Conservation (phyloP, 2,797 vertebrate species). For the Monodelphis domestica region DNA sequence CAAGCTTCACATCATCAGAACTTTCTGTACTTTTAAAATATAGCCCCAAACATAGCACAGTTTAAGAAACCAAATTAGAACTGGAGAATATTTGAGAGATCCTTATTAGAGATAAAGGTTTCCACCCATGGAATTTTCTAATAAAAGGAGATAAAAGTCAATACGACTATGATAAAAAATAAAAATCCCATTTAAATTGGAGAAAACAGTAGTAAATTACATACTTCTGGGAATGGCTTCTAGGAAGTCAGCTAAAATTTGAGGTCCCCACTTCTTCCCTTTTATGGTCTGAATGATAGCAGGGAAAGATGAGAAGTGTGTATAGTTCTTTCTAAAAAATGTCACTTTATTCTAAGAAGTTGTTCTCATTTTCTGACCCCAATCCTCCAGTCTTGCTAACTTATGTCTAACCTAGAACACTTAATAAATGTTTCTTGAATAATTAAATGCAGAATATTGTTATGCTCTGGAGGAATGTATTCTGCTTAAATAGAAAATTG, state of each 20-base stretch:
- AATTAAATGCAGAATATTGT: background rate
- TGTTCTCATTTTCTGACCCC: background rate
- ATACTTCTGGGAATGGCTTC: background rate
- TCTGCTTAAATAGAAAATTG: background rate
- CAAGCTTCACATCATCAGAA: background rate
- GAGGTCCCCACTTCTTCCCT: background rate
- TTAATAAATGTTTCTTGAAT: background rate
- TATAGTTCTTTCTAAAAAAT: background rate
- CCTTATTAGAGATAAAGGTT: background rate
- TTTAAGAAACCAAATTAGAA: background rate
- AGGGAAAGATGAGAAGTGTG: background rate
- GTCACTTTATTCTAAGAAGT: background rate
- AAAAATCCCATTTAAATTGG: background rate
- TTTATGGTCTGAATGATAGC: background rate
- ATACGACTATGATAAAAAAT: background rate
- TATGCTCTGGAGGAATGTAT: background rate
- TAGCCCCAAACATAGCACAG: background rate
- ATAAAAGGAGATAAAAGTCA: background rate
- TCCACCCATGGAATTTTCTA: background rate
- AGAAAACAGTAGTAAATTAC: background rate
- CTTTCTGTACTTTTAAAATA: slow-evolving; percentile 26
- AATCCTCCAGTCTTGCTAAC: background rate
- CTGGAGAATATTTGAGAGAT: background rate
- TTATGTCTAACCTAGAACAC: background rate
- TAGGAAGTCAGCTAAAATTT: background rate